These are phyloP conservation scores for Stegastes partitus DNA, from an alignment of 2,113 vertebrate genomes.

Conservation along the genomic window DNA sequence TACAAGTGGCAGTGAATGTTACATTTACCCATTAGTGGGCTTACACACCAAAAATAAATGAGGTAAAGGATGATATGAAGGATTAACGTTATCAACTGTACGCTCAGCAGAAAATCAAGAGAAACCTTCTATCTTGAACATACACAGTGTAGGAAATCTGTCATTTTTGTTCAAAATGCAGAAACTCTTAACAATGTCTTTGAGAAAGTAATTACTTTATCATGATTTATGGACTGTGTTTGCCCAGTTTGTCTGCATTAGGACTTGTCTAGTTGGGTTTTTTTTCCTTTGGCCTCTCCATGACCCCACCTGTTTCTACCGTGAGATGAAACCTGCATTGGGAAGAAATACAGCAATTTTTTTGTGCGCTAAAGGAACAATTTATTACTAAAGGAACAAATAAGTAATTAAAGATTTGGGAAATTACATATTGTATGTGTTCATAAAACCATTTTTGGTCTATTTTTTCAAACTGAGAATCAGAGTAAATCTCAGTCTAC, in stretches of 20 bases:
- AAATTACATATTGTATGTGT: neutral
- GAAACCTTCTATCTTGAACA: too few relatives aligned
- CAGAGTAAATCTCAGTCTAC: neutral
- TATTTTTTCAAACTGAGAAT: too few relatives aligned
- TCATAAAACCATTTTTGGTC: too few relatives aligned
- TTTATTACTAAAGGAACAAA: too few relatives aligned
- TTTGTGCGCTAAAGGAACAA: too few relatives aligned
- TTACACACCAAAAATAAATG: too few relatives aligned
- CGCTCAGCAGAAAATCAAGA: too few relatives aligned
- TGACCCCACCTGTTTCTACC: neutral
- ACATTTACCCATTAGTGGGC: too few relatives aligned
- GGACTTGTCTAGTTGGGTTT: neutral
- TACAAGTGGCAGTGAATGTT: neutral
- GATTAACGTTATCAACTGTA: too few relatives aligned
- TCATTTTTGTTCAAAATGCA: neutral
- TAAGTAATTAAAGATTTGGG: neutral
- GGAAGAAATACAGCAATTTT: neutral
- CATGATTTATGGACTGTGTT: neutral
- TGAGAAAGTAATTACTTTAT: neutral
- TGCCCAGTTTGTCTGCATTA: neutral
- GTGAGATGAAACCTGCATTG: neutral
- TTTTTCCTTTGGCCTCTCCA: slow-evolving; percentile 12
- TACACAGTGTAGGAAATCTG: neutral
- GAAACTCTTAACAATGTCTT: neutral
- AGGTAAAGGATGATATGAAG: too few relatives aligned